Percentiles rank a stretch among this genome's conserved stretches.
Conservation (phyloP, 1,140 invertebrate species). For the Nymphalis io region DNA sequence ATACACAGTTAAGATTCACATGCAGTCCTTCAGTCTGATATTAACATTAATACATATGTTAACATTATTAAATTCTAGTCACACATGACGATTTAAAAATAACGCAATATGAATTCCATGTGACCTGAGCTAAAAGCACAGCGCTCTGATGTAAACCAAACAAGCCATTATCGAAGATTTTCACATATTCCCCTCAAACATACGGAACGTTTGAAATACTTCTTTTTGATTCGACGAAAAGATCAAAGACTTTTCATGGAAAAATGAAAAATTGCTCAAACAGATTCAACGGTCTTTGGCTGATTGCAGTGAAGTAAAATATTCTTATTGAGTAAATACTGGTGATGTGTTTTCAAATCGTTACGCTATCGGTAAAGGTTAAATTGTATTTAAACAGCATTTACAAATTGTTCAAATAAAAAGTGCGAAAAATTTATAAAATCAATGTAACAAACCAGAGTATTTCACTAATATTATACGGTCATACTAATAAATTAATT, state of each 20-base stretch:
- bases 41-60: neutral
- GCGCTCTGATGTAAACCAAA: slow-evolving; percentile 8
- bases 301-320: slow-evolving; percentile 33
- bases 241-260: slow-evolving; percentile 37
- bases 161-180: slow-evolving; percentile 10
- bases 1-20: no score
- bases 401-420: neutral
- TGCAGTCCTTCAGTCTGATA: no score
- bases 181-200: slow-evolving; percentile 27
- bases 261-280: slow-evolving; percentile 41
- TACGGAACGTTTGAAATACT: slow-evolving; percentile 24
- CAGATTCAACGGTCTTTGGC: slow-evolving; percentile 28
- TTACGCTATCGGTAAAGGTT: neutral
- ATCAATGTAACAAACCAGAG: no score
- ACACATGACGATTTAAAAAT: neutral
- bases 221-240: slow-evolving; percentile 37
- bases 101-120: neutral
- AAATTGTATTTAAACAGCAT: neutral
- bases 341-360: slow-evolving; percentile 15
- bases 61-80: neutral
- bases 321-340: slow-evolving; percentile 35
- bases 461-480: no score
- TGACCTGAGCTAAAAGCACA: slow-evolving; percentile 12
- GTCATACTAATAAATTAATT: no score
- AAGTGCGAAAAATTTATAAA: no score